A percentile compares a stretch with the other conserved stretches of the same genome.
Conservation (phyloP, 2,888 invertebrate genomes). For the Junonia oenone region DNA sequence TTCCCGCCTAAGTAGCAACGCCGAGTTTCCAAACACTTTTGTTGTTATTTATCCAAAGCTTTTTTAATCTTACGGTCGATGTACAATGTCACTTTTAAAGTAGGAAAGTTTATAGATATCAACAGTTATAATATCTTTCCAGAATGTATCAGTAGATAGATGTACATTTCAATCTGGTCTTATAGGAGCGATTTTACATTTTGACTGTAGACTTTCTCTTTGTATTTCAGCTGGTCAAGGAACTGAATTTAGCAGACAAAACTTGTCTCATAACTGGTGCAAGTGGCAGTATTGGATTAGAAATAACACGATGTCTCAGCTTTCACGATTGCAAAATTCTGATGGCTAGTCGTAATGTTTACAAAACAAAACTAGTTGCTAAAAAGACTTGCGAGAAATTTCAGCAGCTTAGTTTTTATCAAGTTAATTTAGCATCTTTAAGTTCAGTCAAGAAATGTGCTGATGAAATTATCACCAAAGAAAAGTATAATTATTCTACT, state of each 20-base stretch:
- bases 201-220: not conserved
- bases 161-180: too few relatives aligned
- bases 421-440: constrained; percentile 59
- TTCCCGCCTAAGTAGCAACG: too few relatives aligned
- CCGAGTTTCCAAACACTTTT: too few relatives aligned
- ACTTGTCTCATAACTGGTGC: constrained; percentile 95
- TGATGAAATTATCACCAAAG: constrained; percentile 42
- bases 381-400: constrained; percentile 41
- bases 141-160: too few relatives aligned
- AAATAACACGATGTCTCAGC: constrained; percentile 90
- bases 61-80: too few relatives aligned
- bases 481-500: constrained; percentile 41
- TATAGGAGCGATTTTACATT: too few relatives aligned
- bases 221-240: constrained; percentile 83
- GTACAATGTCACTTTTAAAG: too few relatives aligned
- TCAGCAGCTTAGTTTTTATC: constrained; percentile 44
- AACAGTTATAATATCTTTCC: too few relatives aligned
- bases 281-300: constrained; percentile 95
- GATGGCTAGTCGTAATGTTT: constrained; percentile 89
- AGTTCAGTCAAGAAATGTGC: constrained; percentile 56
- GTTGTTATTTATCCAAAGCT: too few relatives aligned
- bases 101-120: too few relatives aligned
- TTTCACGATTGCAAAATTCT: constrained; percentile 90
- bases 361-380: constrained; percentile 74
- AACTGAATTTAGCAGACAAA: constrained; percentile 88